These are phyloP conservation scores for Trinorchestia longiramus DNA, from an alignment of 1,140 invertebrate species.

Conservation along the genomic window DNA sequence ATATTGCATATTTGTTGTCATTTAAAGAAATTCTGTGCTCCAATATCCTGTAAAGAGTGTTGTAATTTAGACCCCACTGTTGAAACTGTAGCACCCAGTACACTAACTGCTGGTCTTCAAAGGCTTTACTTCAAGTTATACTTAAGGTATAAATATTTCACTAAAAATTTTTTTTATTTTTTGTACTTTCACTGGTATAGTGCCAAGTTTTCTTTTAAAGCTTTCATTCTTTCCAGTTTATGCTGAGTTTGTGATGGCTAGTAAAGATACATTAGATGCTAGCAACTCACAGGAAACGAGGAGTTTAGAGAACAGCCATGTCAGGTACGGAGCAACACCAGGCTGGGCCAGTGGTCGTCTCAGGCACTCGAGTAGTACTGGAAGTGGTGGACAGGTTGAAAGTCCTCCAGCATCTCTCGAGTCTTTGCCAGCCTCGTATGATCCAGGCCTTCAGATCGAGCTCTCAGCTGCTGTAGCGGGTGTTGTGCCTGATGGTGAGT, in stretches of 20 bases:
- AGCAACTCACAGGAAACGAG: background rate
- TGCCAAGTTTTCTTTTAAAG: no score
- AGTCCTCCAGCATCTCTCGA: slow-evolving; percentile 32
- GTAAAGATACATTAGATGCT: background rate
- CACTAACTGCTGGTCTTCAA: no score
- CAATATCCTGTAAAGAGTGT: no score
- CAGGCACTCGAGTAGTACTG: background rate
- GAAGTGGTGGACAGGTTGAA: background rate
- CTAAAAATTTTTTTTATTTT: no score
- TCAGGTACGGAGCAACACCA: slow-evolving; percentile 2
- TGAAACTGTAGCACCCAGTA: no score
- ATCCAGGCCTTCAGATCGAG: slow-evolving; percentile 78
- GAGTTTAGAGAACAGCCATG: background rate
- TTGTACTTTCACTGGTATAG: no score
- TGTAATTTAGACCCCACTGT: no score
- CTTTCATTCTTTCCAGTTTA: no score
- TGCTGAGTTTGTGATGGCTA: slow-evolving; percentile 28
- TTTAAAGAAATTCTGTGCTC: no score
- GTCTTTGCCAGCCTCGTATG: slow-evolving; percentile 58
- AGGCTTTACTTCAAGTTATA: no score
- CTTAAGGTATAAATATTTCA: no score
- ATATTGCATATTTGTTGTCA: no score
- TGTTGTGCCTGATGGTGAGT: slow-evolving; percentile 84
- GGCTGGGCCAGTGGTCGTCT: background rate
- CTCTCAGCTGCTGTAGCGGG: slow-evolving; percentile 79